These are phyloP conservation scores for Thalassarche chlororhynchos DNA, from an alignment of 2,113 vertebrate genomes.

Conservation along the genomic window DNA sequence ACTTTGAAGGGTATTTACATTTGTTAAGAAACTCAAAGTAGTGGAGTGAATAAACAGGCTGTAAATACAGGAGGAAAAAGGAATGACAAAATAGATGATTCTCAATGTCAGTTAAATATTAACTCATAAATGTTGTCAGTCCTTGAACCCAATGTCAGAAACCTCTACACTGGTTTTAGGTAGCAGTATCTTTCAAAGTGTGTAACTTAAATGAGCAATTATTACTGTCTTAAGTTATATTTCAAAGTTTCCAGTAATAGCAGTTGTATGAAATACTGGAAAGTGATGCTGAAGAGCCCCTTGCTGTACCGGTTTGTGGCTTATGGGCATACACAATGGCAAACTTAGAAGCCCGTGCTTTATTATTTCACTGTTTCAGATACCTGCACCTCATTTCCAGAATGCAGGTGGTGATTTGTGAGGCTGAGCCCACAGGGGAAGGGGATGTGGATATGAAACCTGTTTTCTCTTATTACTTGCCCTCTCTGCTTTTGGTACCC, in stretches of 20 bases:
- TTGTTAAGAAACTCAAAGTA: neutral
- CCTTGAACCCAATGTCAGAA: neutral
- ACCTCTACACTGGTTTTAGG: neutral
- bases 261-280: neutral
- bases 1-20: neutral
- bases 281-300: neutral
- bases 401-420: neutral
- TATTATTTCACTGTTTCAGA: neutral
- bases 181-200: neutral
- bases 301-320: neutral
- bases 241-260: neutral
- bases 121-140: neutral
- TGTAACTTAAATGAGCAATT: neutral
- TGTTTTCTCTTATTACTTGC: neutral
- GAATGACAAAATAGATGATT: neutral
- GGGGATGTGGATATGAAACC: neutral
- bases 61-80: neutral
- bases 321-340: neutral
- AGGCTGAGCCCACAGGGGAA: neutral
- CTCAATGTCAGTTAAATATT: neutral
- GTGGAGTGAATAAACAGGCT: neutral
- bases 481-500: neutral
- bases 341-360: neutral
- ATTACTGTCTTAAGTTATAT: neutral
- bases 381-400: neutral